Evolutionary conservation across 2,113 vertebrate genomes (phyloP).

Genomic region (Formicarius rufipectus): DNA sequence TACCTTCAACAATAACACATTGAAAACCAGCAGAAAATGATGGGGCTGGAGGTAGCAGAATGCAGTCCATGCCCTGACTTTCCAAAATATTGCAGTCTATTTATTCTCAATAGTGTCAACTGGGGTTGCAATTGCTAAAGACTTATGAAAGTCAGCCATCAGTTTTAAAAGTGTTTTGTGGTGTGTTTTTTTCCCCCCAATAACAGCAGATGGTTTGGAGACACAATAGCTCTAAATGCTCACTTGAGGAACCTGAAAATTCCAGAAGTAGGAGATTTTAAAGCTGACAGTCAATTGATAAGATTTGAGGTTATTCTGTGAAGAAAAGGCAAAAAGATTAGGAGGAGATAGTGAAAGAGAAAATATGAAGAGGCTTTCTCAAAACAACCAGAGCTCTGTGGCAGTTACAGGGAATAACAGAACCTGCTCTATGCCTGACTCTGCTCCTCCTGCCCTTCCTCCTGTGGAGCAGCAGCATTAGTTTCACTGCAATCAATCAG

Average conservation of each 20-base stretch:
- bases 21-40: slow-evolving; percentile 11
- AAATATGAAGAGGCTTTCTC: slow-evolving; percentile 28
- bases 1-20: not conserved
- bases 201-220: slow-evolving; percentile 28
- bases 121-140: slow-evolving; percentile 18
- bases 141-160: slow-evolving; percentile 33
- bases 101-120: slow-evolving; percentile 16
- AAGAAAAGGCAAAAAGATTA: not conserved
- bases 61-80: not conserved
- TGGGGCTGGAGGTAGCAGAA: slow-evolving; percentile 10
- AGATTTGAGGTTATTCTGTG: not conserved
- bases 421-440: slow-evolving; percentile 2
- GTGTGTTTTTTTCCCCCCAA: not conserved
- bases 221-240: not conserved
- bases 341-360: not conserved
- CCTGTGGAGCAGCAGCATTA: slow-evolving; percentile 31
- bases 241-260: slow-evolving; percentile 20
- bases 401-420: slow-evolving; percentile 25
- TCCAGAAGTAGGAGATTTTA: slow-evolving; percentile 14
- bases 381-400: slow-evolving; percentile 37
- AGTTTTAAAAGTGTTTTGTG: not conserved
- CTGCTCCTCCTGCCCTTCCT: slow-evolving; percentile 17
- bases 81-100: slow-evolving; percentile 13
- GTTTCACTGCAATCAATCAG: slow-evolving; percentile 63
- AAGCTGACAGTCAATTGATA: slow-evolving; percentile 3